A percentile compares a stretch with the other conserved stretches of the same genome.
These are phyloP conservation scores for Numida meleagris DNA, from an alignment of 2,113 vertebrate species.

Conservation along the genomic window DNA sequence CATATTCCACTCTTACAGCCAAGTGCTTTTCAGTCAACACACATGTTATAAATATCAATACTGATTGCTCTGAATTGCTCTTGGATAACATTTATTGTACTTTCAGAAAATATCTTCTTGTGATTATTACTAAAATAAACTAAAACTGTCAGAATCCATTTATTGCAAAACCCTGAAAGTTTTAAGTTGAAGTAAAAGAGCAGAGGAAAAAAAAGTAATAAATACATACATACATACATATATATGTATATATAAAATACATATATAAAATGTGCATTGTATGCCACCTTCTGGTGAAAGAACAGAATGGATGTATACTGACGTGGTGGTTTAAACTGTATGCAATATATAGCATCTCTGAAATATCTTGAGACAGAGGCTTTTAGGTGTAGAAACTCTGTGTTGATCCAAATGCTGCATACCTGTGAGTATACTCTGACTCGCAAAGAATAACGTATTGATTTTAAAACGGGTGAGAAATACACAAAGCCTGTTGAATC, in stretches of 20 bases:
- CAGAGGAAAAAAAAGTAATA: not conserved
- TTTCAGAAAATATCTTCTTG: slow-evolving; percentile 52
- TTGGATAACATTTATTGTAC: slow-evolving; percentile 66
- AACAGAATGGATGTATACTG: not conserved
- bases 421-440: not conserved
- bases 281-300: slow-evolving; percentile 64
- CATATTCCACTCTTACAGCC: slow-evolving; percentile 54
- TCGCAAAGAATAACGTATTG: not conserved
- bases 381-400: not conserved
- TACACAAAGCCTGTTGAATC: not conserved
- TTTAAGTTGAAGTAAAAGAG: not conserved
- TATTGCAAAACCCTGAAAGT: slow-evolving; percentile 27
- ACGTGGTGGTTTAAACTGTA: not conserved
- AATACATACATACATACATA: no score
- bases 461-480: not conserved
- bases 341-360: not conserved
- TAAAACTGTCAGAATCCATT: slow-evolving; percentile 48
- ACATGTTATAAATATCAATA: slow-evolving; percentile 61
- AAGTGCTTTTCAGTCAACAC: slow-evolving; percentile 61
- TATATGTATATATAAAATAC: not conserved
- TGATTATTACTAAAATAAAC: slow-evolving; percentile 62
- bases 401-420: not conserved
- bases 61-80: slow-evolving; percentile 39
- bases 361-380: not conserved
- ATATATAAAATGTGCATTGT: not conserved